Conservation (phyloP, 2,888 invertebrate genomes). For the Notodonta ziczac region DNA sequence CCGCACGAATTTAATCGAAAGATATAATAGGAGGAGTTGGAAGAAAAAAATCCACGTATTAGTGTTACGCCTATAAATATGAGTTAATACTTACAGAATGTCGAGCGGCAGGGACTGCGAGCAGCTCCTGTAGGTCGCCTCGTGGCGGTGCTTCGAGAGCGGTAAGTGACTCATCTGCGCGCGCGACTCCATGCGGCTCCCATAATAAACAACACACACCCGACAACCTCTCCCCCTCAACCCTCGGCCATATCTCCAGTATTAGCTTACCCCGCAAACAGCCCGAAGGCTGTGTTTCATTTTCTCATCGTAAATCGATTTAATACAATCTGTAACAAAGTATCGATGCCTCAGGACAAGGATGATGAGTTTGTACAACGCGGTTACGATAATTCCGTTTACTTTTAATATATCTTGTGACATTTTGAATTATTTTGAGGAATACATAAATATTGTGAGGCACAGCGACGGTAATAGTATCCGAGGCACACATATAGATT, state of each 20-base stretch:
- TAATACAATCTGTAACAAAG: conserved; percentile 48
- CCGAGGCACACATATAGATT: no score
- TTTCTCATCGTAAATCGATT: conserved; percentile 36
- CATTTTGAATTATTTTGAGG: no score
- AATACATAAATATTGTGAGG: no score
- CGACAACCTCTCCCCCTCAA: conserved; percentile 26
- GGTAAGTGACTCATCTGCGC: conserved; percentile 73
- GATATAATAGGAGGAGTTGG: no score
- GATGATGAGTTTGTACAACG: neutral
- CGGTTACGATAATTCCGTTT: conserved; percentile 6
- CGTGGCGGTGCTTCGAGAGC: conserved; percentile 68
- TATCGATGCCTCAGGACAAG: conserved; percentile 5
- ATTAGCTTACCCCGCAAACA: conserved; percentile 38
- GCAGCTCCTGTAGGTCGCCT: conserved; percentile 77
- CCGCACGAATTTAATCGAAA: no score
- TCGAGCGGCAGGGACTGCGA: conserved; percentile 80
- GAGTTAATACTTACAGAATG: conserved; percentile 72
- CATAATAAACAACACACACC: conserved; percentile 57
- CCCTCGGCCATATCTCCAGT: conserved; percentile 40
- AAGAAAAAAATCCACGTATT: no score
- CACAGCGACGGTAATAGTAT: no score
- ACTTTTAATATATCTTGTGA: conserved; percentile 6
- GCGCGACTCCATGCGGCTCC: conserved; percentile 74
- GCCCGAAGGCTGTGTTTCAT: conserved; percentile 34
- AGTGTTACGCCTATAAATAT: no score